These are phyloP conservation scores for Philaethria dido DNA, from an alignment of 2,888 invertebrate species.

Conservation along the genomic window DNA sequence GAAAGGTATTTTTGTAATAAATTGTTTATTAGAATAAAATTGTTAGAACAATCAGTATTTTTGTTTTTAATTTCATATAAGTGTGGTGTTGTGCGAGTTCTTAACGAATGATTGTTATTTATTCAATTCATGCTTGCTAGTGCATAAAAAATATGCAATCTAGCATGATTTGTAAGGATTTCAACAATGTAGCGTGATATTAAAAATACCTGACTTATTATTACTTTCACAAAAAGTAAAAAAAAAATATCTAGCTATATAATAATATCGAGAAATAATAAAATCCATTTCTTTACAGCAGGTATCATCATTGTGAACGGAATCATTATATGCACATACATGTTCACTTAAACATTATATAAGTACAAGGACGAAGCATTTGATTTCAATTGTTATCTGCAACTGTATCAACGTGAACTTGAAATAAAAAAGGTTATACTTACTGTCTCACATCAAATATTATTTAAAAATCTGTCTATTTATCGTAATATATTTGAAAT, in stretches of 20 bases:
- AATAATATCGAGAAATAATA: too few species aligned
- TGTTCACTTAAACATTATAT: too few species aligned
- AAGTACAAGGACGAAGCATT: too few species aligned
- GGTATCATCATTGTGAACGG: too few species aligned
- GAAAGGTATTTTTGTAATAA: neutral
- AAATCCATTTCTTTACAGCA: too few species aligned
- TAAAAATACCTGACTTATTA: neutral
- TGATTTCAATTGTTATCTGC: too few species aligned
- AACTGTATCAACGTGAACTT: too few species aligned
- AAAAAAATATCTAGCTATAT: neutral
- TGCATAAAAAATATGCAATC: slow-evolving; percentile 14
- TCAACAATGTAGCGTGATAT: neutral
- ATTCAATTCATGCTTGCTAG: slow-evolving; percentile 11
- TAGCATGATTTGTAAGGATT: neutral
- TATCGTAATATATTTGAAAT: too few species aligned
- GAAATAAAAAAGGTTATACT: too few species aligned
- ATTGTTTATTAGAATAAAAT: slow-evolving; percentile 3
- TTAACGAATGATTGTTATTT: neutral
- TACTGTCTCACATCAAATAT: too few species aligned
- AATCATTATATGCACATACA: too few species aligned
- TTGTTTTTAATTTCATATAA: neutral
- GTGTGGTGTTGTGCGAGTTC: neutral
- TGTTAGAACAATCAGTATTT: neutral
- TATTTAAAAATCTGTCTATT: too few species aligned
- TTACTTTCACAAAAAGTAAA: neutral